These are phyloP conservation scores for Eurosta solidaginis DNA, from an alignment of 1,140 invertebrate genomes.

Conservation along the genomic window DNA sequence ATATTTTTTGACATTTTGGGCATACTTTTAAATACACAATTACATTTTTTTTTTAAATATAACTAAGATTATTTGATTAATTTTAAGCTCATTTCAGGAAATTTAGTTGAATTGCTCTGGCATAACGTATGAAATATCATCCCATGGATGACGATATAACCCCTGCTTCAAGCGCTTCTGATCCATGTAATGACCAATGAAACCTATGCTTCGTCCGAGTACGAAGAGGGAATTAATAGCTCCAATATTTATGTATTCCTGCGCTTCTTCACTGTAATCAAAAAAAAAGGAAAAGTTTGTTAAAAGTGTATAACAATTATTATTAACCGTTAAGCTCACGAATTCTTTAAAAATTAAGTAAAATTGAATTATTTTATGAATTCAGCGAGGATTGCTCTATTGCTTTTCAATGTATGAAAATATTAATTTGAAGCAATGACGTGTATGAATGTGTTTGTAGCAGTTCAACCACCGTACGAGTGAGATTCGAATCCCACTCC, in stretches of 20 bases:
- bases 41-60: not conserved
- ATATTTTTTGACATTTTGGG: not conserved
- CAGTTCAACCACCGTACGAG: too few relatives aligned
- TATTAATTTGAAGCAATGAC: too few relatives aligned
- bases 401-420: too few relatives aligned
- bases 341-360: not conserved
- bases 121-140: slow-evolving; percentile 98
- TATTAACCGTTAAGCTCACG: not conserved
- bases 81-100: too few relatives aligned
- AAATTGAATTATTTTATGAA: too few relatives aligned
- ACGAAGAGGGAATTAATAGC: slow-evolving; percentile 98
- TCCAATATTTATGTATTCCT: slow-evolving; percentile 97
- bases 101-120: slow-evolving; percentile 58
- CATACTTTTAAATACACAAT: not conserved
- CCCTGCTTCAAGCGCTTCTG: slow-evolving; percentile 99
- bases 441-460: too few relatives aligned
- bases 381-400: too few relatives aligned
- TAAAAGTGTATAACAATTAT: not conserved
- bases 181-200: slow-evolving; percentile 98
- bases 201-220: slow-evolving; percentile 96
- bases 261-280: slow-evolving; percentile 85
- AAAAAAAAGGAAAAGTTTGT: not conserved
- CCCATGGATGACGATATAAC: slow-evolving; percentile 99
- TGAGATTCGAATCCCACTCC: too few relatives aligned
- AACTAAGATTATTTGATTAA: not conserved